Base-by-base conservation (phyloP, 2,888 invertebrate genomes). In the Brachypalpus laphriformis region DNA sequence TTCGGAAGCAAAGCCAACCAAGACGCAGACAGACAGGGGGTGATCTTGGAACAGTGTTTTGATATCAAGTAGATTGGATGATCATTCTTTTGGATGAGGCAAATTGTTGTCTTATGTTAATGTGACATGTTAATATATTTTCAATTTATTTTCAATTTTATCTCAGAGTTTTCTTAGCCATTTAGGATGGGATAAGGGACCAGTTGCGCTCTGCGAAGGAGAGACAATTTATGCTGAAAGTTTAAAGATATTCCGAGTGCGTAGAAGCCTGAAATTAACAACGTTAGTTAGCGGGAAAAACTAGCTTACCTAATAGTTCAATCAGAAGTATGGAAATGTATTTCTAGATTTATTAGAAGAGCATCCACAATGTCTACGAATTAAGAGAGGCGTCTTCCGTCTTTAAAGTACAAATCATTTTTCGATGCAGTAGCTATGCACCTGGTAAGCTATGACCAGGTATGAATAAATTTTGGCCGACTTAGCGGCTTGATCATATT, bases 91-190 rank as follows among this genome's bases (percentile, higher is more conserved):
- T 61, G 37, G 45, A 42, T 37, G 20, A 28, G n/a, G 34, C 14
- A 61, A 63, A 70, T 70, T 70, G 76, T 37, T 71, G 68, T 57
- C 75, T 47, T 80, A 75, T 80, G 70, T 45, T 75, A 80, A 80
- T 85, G 72, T 85, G 81, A 80, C 83, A 85, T 70, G 83, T 80
- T 80, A 81, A 75, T 85, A 75, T 59, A 65, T 83, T 83, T 59
- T 75, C 25, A 80, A 80, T 80, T 83, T 65, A 74, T 57, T 83
- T 83, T 74, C 80, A 80, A 80, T 83, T 80, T 63, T 72, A 61
- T 51, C 56, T 49, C 9, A 20, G 45, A 65, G 22, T 7, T 45
- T 18, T 45, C 5, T 14, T 16, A 3, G 4, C n/a, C 40, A 45
- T 45, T 47, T 47, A 3, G 47, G 5, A 20, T 6, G n/a, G n/a